A percentile compares a stretch with the other conserved stretches of the same genome.
These are phyloP conservation scores for Origma solitaria DNA, from an alignment of 2,113 vertebrate species.

Conservation along the genomic window DNA sequence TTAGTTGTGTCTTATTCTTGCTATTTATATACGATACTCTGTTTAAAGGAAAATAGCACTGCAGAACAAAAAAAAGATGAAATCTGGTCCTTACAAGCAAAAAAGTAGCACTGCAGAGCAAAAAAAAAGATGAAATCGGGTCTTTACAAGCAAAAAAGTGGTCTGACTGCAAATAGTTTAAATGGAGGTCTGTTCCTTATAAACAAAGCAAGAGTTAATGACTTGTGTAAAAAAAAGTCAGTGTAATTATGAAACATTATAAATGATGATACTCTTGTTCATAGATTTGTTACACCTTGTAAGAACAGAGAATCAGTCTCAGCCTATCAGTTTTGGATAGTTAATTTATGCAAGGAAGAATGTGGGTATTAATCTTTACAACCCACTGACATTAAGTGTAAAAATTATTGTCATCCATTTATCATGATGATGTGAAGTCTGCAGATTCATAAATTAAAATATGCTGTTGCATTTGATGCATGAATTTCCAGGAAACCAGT, in stretches of 20 bases:
- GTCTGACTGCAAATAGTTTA: not conserved
- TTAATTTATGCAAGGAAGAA: constrained; percentile 6
- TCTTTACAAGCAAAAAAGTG: not conserved
- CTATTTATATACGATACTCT: not conserved
- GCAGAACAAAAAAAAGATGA: not conserved
- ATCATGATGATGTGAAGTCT: not conserved
- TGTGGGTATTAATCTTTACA: constrained; percentile 21
- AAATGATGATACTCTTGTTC: not conserved
- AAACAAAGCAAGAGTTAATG: not conserved
- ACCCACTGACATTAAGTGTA: not conserved
- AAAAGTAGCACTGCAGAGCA: not conserved
- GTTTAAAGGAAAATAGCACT: not conserved
- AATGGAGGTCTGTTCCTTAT: not conserved
- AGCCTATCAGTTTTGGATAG: not conserved
- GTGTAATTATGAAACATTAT: not conserved
- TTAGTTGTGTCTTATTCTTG: not conserved
- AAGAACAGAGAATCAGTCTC: not conserved
- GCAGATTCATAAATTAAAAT: not conserved
- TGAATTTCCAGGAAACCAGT: not conserved
- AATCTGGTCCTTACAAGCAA: not conserved
- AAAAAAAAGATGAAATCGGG: not conserved
- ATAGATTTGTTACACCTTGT: not conserved
- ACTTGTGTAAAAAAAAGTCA: not conserved
- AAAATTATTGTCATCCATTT: not conserved
- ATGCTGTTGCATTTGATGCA: not conserved